Evolutionary conservation across 2,888 invertebrate genomes (phyloP), one percentile per base, ranked within the genome.

Genomic region (Brachylomia viminalis): DNA sequence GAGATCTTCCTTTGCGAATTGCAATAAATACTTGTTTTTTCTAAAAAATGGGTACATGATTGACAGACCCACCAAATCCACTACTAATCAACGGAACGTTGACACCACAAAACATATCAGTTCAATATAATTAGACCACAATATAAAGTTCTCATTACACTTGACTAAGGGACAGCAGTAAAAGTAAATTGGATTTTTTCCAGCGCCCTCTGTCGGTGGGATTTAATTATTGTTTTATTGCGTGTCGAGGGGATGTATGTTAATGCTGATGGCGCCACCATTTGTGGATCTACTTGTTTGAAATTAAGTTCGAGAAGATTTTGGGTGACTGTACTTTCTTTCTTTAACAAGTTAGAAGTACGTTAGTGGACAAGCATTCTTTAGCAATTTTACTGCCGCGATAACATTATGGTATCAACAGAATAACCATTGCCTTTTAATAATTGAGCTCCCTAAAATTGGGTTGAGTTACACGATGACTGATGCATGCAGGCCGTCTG

Each of bases 201-300:
- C 88, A 84, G 79, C 86, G 89, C 92, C 90, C 91, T 87, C 88
- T 86, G 83, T 68, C 80, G 90, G 92, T 90, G 84, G 92, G 92
- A 91, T 95, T 94, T 95, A 95, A 95, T 95, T 95, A 95, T 94
- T 93, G 92, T 95, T 95, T 95, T 94, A 95, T 95, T 93, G 91
- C 93, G 91, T 92, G 93, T 93, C 86, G 87, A 80, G 84, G 84
- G 86, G 89, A 80, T 79, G 82, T 90, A 90, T 90, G 91, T 87
- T 92, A 92, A 93, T 92, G 90, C 80, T 87, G 89, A 90, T 90
- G 85, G 80, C 80, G 71, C 80, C 71, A 76, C 66, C 79, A 70
- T 69, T 86, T 81, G 77, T 78, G 49, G 69, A 80, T 80, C 75
- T 67, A 77, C 72, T 73, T 71, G 69, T 71, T 75, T 72, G 66